Evolutionary conservation across 2,888 invertebrate genomes (phyloP).

Genomic region (Amphipoea lucens): DNA sequence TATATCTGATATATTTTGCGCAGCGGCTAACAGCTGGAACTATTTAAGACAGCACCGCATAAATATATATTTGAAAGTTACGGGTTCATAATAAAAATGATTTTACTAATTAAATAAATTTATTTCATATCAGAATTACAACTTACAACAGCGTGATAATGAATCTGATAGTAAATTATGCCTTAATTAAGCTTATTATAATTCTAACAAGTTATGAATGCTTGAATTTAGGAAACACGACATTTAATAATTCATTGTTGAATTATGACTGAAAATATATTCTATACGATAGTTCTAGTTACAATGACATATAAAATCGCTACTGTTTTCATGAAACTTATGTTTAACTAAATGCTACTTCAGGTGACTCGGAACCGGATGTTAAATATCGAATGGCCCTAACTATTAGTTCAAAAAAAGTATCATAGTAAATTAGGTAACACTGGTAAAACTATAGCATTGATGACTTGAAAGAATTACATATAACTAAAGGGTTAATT

Average conservation of each 20-base stretch:
- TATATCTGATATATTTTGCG: constrained; percentile 8
- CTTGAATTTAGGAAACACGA: not conserved
- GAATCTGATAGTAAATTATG: constrained; percentile 25
- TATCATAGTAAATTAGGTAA: not conserved
- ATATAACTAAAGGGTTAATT: not conserved
- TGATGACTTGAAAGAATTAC: constrained; percentile 28
- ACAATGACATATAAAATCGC: not conserved
- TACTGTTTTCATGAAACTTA: not conserved
- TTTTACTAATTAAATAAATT: constrained; percentile 44
- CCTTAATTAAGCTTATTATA: constrained; percentile 10
- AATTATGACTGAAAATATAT: not conserved
- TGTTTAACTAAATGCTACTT: not conserved
- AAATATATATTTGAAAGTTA: not conserved
- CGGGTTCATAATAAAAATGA: constrained; percentile 16
- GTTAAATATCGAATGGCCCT: not conserved
- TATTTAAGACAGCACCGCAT: not conserved
- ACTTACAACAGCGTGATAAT: constrained; percentile 40
- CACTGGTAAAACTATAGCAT: not conserved
- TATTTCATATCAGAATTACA: constrained; percentile 46
- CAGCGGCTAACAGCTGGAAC: not conserved
- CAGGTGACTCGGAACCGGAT: not conserved
- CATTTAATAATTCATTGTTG: not conserved
- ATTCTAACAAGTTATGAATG: constrained; percentile 28
- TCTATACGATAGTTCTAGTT: not conserved
- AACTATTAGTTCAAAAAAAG: not conserved